A percentile compares a stretch with the other conserved stretches of the same genome.
Conservation (phyloP, 2,113 vertebrate species). For the Tenebrosternarchus preto region DNA sequence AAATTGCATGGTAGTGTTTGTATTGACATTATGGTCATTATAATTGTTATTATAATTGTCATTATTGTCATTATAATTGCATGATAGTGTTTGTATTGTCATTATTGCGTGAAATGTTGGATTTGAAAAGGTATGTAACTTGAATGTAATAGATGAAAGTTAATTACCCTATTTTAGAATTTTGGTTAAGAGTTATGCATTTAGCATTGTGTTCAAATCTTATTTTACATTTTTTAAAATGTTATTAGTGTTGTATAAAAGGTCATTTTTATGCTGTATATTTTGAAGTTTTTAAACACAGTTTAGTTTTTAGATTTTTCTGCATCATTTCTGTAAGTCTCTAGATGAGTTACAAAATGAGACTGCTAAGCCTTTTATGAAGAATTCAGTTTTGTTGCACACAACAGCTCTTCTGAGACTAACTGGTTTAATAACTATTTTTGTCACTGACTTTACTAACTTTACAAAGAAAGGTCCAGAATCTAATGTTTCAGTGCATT, state of each 20-base stretch:
- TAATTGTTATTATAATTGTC: conserved; percentile 28
- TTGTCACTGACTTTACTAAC: background rate
- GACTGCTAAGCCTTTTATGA: background rate
- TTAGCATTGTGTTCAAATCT: background rate
- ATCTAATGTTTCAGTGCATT: background rate
- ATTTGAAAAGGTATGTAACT: conserved; percentile 6
- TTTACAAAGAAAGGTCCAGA: background rate
- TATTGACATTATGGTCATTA: conserved; percentile 18
- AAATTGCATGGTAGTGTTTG: conserved; percentile 14
- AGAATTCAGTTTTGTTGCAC: background rate
- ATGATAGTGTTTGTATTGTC: conserved; percentile 19
- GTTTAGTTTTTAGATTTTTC: conserved; percentile 6
- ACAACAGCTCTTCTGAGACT: background rate
- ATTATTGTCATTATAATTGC: conserved; percentile 1
- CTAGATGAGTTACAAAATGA: background rate
- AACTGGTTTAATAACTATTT: background rate
- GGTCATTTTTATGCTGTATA: background rate
- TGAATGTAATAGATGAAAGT: background rate
- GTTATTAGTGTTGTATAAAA: background rate
- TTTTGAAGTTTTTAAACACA: background rate
- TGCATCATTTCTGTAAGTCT: background rate
- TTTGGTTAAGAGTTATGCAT: background rate
- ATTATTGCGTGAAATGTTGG: background rate
- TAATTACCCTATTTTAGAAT: background rate
- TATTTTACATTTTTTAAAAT: conserved; percentile 2